phyloP scores from a whole-genome alignment of 1,140 invertebrate species.

The Calycopis cecrops region DNA sequence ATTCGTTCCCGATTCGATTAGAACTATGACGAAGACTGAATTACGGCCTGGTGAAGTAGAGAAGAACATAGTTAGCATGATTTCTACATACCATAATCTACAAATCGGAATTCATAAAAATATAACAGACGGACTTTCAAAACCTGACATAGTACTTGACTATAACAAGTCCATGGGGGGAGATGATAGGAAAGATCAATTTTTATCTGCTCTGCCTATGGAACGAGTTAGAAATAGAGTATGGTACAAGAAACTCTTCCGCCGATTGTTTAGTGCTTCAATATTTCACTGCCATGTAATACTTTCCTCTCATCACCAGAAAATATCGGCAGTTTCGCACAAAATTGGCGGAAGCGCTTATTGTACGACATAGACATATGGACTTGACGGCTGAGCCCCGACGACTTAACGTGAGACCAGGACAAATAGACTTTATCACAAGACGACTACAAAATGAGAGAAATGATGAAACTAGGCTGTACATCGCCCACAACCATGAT shows the following conservation, averaged over 20 bases:
- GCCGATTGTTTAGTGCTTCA: conserved; percentile 20
- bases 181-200: conserved; percentile 24
- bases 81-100: conserved; percentile 26
- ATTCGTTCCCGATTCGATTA: conserved; percentile 19
- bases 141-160: conserved; percentile 24
- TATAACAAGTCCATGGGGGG: too few relatives aligned
- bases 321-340: conserved; percentile 22
- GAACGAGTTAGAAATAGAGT: conserved; percentile 18
- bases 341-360: conserved; percentile 20
- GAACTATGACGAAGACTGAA: conserved; percentile 19
- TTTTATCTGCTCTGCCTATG: conserved; percentile 22
- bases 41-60: conserved; percentile 23
- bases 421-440: too few relatives aligned
- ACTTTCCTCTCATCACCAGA: neutral
- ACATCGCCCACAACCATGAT: neutral
- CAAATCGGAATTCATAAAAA: conserved; percentile 22
- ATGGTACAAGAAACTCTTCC: too few relatives aligned
- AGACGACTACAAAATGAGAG: neutral
- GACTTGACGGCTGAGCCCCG: conserved; percentile 20
- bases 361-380: conserved; percentile 20
- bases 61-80: conserved; percentile 26
- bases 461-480: neutral
- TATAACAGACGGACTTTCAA: conserved; percentile 20
- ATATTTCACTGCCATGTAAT: conserved; percentile 29
- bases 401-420: neutral